These are phyloP conservation scores for Rhagophthalmus giganteus DNA, from an alignment of 2,888 invertebrate genomes.

Conservation along the genomic window DNA sequence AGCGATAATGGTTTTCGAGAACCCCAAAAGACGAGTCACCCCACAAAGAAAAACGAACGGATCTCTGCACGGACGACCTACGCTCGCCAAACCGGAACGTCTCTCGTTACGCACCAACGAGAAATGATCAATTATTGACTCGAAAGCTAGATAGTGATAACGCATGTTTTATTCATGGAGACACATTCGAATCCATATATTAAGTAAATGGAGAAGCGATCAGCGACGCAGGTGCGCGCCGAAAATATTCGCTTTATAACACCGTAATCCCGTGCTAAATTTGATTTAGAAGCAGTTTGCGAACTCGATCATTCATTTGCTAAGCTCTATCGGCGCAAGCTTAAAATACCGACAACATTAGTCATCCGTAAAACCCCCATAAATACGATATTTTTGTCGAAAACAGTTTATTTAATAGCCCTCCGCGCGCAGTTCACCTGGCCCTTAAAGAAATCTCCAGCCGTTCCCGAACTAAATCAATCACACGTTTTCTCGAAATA, in stretches of 20 bases:
- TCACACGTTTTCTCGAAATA: too few relatives aligned
- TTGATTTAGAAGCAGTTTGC: constrained; percentile 49
- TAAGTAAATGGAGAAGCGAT: constrained; percentile 47
- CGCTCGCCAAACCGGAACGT: too few relatives aligned
- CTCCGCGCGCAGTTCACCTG: too few relatives aligned
- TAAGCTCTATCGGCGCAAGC: constrained; percentile 39
- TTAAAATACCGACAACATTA: constrained; percentile 33
- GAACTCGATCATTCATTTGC: constrained; percentile 46
- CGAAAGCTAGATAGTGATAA: constrained; percentile 24
- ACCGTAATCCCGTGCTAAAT: constrained; percentile 46
- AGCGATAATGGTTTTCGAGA: too few relatives aligned
- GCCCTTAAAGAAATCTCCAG: too few relatives aligned
- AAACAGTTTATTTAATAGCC: too few relatives aligned
- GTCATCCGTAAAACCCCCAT: constrained; percentile 27
- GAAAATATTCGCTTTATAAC: constrained; percentile 49
- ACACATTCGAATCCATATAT: constrained; percentile 47
- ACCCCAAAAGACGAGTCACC: too few relatives aligned
- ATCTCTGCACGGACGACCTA: too few relatives aligned
- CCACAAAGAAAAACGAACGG: too few relatives aligned
- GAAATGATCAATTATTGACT: constrained; percentile 32
- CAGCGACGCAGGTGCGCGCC: constrained; percentile 43
- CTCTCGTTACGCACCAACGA: constrained; percentile 17
- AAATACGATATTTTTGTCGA: constrained; percentile 25
- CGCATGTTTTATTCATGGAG: constrained; percentile 48
- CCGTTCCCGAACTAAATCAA: too few relatives aligned